Percentiles rank a stretch among this genome's conserved stretches.
phyloP scores from a whole-genome alignment of 2,888 invertebrate genomes.

The Amblyjoppa proteus region DNA sequence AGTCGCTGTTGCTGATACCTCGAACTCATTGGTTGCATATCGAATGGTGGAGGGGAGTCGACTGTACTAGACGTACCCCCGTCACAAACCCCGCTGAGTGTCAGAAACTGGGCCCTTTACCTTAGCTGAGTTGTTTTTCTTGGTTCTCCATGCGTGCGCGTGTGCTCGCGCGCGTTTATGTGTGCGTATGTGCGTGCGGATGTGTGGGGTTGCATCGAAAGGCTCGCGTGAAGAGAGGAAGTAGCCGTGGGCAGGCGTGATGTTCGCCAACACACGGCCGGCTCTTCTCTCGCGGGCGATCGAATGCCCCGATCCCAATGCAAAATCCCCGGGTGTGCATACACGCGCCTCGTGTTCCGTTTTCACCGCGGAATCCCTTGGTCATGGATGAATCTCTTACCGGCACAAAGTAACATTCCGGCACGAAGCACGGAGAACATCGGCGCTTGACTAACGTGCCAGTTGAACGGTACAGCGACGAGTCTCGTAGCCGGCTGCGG shows the following conservation, averaged over 20 bases:
- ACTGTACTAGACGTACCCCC: too few species aligned
- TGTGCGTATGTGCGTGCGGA: background rate
- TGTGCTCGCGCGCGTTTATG: background rate
- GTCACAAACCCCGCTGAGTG: too few species aligned
- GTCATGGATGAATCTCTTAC: slow-evolving; percentile 68
- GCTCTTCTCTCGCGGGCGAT: slow-evolving; percentile 67
- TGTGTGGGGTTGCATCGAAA: slow-evolving; percentile 26
- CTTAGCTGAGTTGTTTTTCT: background rate
- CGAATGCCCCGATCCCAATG: slow-evolving; percentile 70
- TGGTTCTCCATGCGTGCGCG: slow-evolving; percentile 12
- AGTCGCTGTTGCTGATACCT: too few species aligned
- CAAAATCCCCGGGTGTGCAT: slow-evolving; percentile 67
- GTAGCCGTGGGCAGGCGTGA: slow-evolving; percentile 65
- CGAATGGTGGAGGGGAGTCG: too few species aligned
- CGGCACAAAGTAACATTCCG: slow-evolving; percentile 70
- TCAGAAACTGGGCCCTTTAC: too few species aligned
- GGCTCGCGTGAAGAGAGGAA: slow-evolving; percentile 68
- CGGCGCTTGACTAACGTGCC: slow-evolving; percentile 61
- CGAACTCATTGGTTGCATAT: too few species aligned
- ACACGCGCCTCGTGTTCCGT: slow-evolving; percentile 71
- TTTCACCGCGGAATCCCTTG: slow-evolving; percentile 56
- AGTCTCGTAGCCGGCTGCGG: slow-evolving; percentile 30
- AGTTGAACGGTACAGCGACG: slow-evolving; percentile 16
- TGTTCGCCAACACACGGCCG: slow-evolving; percentile 61
- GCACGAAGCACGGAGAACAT: slow-evolving; percentile 69